Conservation (phyloP, 2,113 vertebrate genomes). For the Otolemur garnettii region DNA sequence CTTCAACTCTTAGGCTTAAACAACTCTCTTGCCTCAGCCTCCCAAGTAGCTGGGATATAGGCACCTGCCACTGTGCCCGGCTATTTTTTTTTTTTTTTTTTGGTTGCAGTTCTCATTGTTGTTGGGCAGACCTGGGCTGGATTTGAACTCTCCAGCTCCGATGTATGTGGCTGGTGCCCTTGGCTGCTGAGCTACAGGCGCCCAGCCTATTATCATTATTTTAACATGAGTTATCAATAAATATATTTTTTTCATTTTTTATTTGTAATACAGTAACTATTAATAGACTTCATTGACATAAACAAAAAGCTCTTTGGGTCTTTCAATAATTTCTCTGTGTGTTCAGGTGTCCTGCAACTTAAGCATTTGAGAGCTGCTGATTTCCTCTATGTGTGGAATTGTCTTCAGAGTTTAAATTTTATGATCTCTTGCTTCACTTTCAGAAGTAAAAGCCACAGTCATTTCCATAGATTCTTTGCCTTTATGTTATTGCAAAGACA, state of each 20-base stretch:
- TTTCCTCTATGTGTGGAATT: background rate
- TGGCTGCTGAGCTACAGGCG: no score
- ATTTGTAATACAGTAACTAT: background rate
- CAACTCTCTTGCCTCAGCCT: no score
- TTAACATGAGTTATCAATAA: background rate
- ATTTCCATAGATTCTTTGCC: background rate
- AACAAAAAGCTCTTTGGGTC: background rate
- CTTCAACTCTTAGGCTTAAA: no score
- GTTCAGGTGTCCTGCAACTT: background rate
- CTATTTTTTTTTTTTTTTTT: no score
- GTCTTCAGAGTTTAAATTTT: slow-evolving; percentile 31
- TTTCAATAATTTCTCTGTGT: background rate
- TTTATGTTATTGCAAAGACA: background rate
- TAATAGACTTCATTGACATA: background rate
- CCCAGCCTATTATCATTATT: background rate
- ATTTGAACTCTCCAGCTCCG: no score
- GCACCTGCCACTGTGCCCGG: no score
- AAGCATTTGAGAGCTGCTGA: background rate
- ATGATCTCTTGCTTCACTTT: slow-evolving; percentile 16
- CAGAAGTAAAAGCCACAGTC: background rate
- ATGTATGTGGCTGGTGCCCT: no score
- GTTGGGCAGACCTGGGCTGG: no score
- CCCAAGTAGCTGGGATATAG: no score
- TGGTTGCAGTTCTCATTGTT: no score
- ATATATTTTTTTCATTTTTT: background rate